Evolutionary conservation across 2,888 invertebrate genomes (phyloP).

Genomic region (Agrotis ipsilon): DNA sequence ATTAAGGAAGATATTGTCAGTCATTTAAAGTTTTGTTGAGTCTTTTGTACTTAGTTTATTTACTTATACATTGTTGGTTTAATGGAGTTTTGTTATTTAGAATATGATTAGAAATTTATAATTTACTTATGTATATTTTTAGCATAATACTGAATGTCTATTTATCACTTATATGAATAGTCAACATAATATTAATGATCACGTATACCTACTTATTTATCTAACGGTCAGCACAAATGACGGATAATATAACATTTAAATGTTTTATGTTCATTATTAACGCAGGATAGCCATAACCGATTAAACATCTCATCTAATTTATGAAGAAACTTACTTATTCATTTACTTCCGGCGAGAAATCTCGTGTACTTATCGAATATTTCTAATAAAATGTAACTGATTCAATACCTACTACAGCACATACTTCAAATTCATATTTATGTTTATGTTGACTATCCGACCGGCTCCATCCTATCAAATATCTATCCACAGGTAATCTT

Average conservation of each 20-base stretch:
- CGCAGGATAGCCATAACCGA: conserved; percentile 23
- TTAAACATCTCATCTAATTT: conserved; percentile 4
- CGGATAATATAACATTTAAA: neutral
- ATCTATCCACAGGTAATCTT: conserved; percentile 11
- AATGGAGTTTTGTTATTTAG: conserved; percentile 77
- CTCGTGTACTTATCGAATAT: no score
- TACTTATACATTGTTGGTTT: conserved; percentile 76
- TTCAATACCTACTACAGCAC: conserved; percentile 15
- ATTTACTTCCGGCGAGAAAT: no score
- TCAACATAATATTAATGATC: conserved; percentile 36
- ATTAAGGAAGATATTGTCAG: conserved; percentile 65
- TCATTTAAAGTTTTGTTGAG: conserved; percentile 75
- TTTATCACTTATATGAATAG: conserved; percentile 32
- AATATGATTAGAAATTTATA: conserved; percentile 51
- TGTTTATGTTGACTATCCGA: conserved; percentile 48
- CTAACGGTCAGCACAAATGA: neutral
- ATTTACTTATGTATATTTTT: conserved; percentile 41
- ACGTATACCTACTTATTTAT: conserved; percentile 6
- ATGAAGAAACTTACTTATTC: conserved; percentile 1
- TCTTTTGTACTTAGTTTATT: conserved; percentile 84
- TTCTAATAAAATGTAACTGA: no score
- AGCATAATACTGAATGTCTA: conserved; percentile 47
- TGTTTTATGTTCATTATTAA: conserved; percentile 38
- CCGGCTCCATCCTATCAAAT: neutral
- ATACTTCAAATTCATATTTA: neutral